phyloP scores from a whole-genome alignment of 2,797 vertebrate species.

The Taeniopygia guttata region DNA sequence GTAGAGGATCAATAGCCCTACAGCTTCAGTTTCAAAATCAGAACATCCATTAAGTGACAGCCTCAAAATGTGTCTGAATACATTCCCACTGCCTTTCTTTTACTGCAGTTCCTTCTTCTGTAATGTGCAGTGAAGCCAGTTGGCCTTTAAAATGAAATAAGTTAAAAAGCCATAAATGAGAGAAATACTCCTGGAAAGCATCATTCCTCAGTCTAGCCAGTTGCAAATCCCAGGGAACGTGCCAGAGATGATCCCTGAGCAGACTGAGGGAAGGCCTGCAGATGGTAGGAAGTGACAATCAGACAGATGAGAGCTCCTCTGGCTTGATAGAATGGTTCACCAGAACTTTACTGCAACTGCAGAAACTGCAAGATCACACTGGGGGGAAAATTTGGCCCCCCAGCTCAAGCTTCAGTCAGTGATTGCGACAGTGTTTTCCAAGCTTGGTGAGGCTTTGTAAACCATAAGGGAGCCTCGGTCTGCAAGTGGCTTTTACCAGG shows the following conservation, averaged over 20 bases:
- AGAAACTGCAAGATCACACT: not conserved
- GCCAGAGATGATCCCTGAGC: not conserved
- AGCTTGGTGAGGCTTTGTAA: rapidly evolving
- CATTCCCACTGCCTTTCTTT: not conserved
- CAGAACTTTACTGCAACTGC: not conserved
- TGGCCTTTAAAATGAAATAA: not conserved
- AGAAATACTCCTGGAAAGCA: not conserved
- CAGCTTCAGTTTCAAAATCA: not conserved
- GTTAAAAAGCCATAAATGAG: not conserved
- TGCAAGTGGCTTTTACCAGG: not conserved
- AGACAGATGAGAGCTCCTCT: not conserved
- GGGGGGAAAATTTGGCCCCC: not conserved
- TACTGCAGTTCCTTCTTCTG: not conserved
- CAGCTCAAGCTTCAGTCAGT: not conserved
- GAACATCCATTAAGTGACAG: not conserved
- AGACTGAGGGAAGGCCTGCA: not conserved
- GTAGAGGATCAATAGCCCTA: not conserved
- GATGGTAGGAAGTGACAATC: not conserved
- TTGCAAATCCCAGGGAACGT: not conserved
- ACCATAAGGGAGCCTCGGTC: rapidly evolving
- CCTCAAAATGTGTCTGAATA: not conserved
- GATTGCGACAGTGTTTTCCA: not conserved
- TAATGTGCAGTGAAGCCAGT: not conserved
- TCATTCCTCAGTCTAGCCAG: not conserved
- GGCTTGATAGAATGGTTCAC: not conserved